Base-by-base conservation (phyloP, 2,113 vertebrate genomes). In the Anarrhichthys ocellatus region DNA sequence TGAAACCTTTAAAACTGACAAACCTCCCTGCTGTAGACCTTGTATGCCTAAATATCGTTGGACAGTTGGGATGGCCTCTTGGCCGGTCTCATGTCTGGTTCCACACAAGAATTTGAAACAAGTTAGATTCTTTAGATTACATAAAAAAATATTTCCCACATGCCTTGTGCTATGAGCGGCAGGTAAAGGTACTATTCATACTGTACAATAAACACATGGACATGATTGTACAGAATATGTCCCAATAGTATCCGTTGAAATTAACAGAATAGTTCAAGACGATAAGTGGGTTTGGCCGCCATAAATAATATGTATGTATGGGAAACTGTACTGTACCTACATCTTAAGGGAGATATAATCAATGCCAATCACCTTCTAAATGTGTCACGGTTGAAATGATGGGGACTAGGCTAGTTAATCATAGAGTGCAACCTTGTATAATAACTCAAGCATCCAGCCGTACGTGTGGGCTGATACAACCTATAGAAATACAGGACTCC, bases 391-490 rank as follows among this genome's bases (percentile, higher is more conserved):
- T 78, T 79, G 15, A 44, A 73, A 76, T 76, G 14, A 68, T 50
- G 59, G 27, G 20, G 10, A 76, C 7, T 32, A 27, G 62, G 64
- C 20, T 36, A 61, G 80, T 63, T 62, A 76, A 50, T 74, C 76
- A 69, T 15, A 6, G 52, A 71, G 29, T 24, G 46, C 73, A 75
- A 68, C 71, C 71, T 64, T 84, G 83, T 77, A 67, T 77, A 61
- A 78, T 79, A 84, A 86, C 71, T 80, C 64, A 80, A 73, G 42
- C 69, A 74, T 84, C 72, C 78, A 87, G 52, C 67, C 77, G 66
- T 87, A 76, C 18, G 64, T 67, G 46, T 73, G 29, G 82, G 84
- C 80, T 82, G 50, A 77, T 84, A 91, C 87, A 91, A 87, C 90
- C 90, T 84, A 65, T 59, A 74, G 58, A 78, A 73, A 42, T 82